Base-by-base conservation (phyloP, 2,888 invertebrate species). In the Carterocephalus palaemon region DNA sequence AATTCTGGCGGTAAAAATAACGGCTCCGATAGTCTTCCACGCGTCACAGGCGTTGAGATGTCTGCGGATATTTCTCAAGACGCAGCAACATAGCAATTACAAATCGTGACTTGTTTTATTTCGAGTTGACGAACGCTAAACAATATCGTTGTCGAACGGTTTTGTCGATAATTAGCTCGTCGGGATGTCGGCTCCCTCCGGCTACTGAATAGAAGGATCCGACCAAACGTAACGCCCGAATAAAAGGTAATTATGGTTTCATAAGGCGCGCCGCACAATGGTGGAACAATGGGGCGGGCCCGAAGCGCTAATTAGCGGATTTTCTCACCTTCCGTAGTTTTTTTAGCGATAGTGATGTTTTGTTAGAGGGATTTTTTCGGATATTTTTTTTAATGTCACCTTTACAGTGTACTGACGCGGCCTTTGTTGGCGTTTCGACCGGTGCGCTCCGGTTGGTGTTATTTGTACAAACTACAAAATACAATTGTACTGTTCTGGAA, bases 181-280 rank as follows among this genome's bases (percentile, higher is more conserved):
- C 67, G 77, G 60, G 52, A 64, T 78, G 80, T 75, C 50, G 53
- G 63, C 66, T 66, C 66, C 70, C 70, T 65, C 4, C 28, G 15
- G 65, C 63, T 77, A 76, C 56, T 72, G 78, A 79, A 79, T 75
- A 59, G 70, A 61, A 54, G 53, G 61, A 69, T 67, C 67, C 62
- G 49, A 56, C 63, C 67, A 55, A 81, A 77, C 71, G 73, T 71
- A 74, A 62, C 66, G 64, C 64, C 66, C 69, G 77, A 77, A 83
- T 78, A 81, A 81, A 75, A 69, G 75, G 68, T 84, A 84, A 84
- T 84, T 84, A 85, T 74, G 69, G 65, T 70, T 74, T 67, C 67
- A 73, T 69, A 69, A 66, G 64, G 66, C 65, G 59, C 54, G 58
- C 39, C 49, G 53, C 60, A 78, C 81, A 78, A 79, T 74, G 65